Conservation (phyloP, 2,888 invertebrate genomes). For the Hecatera dysodea region DNA sequence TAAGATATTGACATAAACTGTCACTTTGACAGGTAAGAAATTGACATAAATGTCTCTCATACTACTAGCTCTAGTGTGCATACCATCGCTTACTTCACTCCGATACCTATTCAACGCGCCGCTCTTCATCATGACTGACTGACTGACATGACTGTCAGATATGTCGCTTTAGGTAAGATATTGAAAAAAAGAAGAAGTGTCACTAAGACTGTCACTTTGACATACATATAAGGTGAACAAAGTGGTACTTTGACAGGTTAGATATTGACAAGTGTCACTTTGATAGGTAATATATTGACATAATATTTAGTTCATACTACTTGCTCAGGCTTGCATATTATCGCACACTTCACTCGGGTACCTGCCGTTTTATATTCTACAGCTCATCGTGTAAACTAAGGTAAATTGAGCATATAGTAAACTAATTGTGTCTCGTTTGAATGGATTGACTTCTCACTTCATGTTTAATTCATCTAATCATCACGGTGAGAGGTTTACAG, state of each 20-base stretch:
- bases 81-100: constrained; percentile 66
- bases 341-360: constrained; percentile 72
- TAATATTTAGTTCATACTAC: constrained; percentile 31
- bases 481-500: too few species aligned
- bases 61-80: constrained; percentile 64
- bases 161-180: constrained; percentile 42
- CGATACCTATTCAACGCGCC: constrained; percentile 78
- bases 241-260: constrained; percentile 79
- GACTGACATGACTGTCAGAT: too few species aligned
- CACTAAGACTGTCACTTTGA: too few species aligned
- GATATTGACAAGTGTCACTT: constrained; percentile 10
- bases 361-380: too few species aligned
- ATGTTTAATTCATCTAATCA: too few species aligned
- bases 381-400: too few species aligned
- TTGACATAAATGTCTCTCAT: neutral
- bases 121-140: constrained; percentile 74
- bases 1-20: neutral
- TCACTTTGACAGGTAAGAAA: neutral
- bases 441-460: too few species aligned
- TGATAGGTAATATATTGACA: neutral
- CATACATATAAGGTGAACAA: too few species aligned
- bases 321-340: constrained; percentile 67
- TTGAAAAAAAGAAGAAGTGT: too few species aligned
- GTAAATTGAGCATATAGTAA: too few species aligned
- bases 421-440: too few species aligned